phyloP scores from a whole-genome alignment of 2,113 vertebrate species.

The Pygoscelis adeliae region DNA sequence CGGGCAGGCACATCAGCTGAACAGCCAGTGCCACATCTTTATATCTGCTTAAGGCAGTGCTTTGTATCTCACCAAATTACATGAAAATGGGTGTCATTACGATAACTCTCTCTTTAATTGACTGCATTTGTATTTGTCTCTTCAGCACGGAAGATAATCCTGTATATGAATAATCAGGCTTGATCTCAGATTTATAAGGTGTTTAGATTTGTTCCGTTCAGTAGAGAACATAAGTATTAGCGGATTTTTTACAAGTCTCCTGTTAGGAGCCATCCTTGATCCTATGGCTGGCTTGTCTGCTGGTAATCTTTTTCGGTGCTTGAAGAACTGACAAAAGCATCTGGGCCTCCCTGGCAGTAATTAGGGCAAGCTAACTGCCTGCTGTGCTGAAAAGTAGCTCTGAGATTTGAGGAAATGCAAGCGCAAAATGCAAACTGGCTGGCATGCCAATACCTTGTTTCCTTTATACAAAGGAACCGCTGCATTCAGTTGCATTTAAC shows the following conservation, averaged over 20 bases:
- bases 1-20: accelerated
- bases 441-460: background rate
- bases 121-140: background rate
- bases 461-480: background rate
- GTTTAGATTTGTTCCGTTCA: slow-evolving; percentile 29
- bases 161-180: slow-evolving; percentile 1
- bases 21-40: background rate
- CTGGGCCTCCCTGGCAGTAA: slow-evolving; percentile 60
- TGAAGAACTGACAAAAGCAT: slow-evolving; percentile 68
- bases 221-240: slow-evolving; percentile 25
- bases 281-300: slow-evolving; percentile 46
- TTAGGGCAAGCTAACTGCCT: slow-evolving; percentile 61
- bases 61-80: background rate
- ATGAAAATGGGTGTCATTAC: background rate
- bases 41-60: background rate
- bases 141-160: background rate
- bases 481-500: background rate
- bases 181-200: slow-evolving; percentile 33
- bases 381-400: slow-evolving; percentile 26
- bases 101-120: background rate
- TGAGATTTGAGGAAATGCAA: slow-evolving; percentile 42
- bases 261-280: slow-evolving; percentile 39
- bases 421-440: slow-evolving; percentile 4
- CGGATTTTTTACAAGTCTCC: background rate
- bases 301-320: slow-evolving; percentile 50